A percentile compares a stretch with the other conserved stretches of the same genome.
These are phyloP conservation scores for Reticulitermes speratus DNA, from an alignment of 1,140 invertebrate genomes.

Conservation along the genomic window DNA sequence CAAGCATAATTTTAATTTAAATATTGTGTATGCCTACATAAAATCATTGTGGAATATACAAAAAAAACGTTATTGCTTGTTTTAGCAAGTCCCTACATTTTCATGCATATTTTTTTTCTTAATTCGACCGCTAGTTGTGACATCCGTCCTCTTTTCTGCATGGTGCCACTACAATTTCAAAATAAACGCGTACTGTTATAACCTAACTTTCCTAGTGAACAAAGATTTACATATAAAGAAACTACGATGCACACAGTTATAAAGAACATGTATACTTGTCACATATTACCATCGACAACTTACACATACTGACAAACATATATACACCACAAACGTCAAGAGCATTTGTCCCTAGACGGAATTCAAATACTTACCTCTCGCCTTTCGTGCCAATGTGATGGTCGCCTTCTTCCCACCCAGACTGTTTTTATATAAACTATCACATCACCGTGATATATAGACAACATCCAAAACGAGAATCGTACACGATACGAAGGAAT, in stretches of 20 bases:
- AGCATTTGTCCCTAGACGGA: neutral
- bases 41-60: too few relatives aligned
- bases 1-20: too few relatives aligned
- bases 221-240: too few relatives aligned
- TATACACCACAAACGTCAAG: neutral
- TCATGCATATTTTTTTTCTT: too few relatives aligned
- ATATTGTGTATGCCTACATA: too few relatives aligned
- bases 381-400: constrained; percentile 4
- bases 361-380: neutral
- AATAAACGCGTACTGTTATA: neutral
- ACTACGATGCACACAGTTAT: too few relatives aligned
- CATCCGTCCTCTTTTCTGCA: too few relatives aligned
- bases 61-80: too few relatives aligned
- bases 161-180: neutral
- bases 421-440: constrained; percentile 2
- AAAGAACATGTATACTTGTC: too few relatives aligned
- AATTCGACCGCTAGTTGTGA: neutral
- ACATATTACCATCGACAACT: too few relatives aligned
- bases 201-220: neutral
- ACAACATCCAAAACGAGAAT: neutral
- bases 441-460: neutral
- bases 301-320: too few relatives aligned
- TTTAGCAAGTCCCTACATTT: too few relatives aligned
- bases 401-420: neutral
- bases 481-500: neutral